Percentiles rank a stretch among this genome's conserved stretches.
Conservation (phyloP, 2,113 vertebrate species). For the Mobula hypostoma region DNA sequence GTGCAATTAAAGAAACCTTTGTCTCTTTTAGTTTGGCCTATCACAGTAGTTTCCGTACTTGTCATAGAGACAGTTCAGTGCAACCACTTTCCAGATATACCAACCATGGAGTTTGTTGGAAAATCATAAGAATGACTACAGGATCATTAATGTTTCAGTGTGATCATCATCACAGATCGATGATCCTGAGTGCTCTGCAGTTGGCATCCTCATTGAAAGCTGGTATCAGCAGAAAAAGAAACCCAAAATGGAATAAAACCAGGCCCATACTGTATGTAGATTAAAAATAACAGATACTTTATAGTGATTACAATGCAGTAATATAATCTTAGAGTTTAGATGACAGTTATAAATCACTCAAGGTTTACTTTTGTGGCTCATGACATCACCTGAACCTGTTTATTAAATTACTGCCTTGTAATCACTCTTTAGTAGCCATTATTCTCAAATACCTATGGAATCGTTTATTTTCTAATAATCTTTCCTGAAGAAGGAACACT, state of each 20-base stretch:
- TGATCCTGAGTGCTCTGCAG: background rate
- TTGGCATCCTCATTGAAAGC: constrained; percentile 18
- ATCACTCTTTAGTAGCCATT: constrained; percentile 8
- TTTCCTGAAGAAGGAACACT: background rate
- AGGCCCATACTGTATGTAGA: constrained; percentile 33
- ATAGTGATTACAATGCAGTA: constrained; percentile 35
- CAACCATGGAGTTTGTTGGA: background rate
- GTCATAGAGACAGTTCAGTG: background rate
- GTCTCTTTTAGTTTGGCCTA: constrained; percentile 14
- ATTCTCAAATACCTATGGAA: background rate
- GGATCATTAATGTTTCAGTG: constrained; percentile 11
- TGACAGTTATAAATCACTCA: constrained; percentile 30
- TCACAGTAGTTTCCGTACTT: background rate
- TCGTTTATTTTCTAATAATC: constrained; percentile 11
- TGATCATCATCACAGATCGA: constrained; percentile 30
- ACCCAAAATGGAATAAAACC: constrained; percentile 35
- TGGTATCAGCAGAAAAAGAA: constrained; percentile 35
- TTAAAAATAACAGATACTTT: constrained; percentile 37
- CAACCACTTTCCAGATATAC: background rate
- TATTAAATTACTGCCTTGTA: constrained; percentile 37
- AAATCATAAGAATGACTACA: background rate
- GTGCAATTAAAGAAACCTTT: background rate
- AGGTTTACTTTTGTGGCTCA: constrained; percentile 23
- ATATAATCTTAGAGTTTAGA: constrained; percentile 30
- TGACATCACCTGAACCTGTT: constrained; percentile 33